Evolutionary conservation across 1,140 invertebrate genomes (phyloP).

Genomic region (Drosophila mojavensis): DNA sequence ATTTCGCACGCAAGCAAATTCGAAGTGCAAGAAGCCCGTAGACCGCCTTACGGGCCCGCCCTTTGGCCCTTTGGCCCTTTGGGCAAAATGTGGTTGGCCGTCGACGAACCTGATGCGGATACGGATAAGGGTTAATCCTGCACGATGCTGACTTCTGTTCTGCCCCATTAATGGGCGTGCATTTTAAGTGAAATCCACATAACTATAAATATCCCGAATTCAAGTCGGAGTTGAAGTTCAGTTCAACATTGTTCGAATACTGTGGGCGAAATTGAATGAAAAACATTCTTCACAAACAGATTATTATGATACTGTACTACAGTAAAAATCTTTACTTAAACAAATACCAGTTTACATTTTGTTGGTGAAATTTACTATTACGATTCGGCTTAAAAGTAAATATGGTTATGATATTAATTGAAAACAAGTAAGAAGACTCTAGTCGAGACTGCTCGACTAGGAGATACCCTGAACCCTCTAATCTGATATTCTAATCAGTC

Average conservation of each 20-base stretch:
- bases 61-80: neutral
- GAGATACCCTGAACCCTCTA: too few relatives aligned
- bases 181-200: slow-evolving; percentile 36
- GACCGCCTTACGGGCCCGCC: neutral
- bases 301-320: too few relatives aligned
- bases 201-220: neutral
- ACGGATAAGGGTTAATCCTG: neutral
- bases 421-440: too few relatives aligned
- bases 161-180: slow-evolving; percentile 59
- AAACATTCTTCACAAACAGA: too few relatives aligned
- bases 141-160: slow-evolving; percentile 36
- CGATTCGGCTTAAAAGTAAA: too few relatives aligned
- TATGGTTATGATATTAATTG: too few relatives aligned
- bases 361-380: too few relatives aligned
- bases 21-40: neutral
- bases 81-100: neutral
- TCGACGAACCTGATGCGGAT: neutral
- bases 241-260: neutral
- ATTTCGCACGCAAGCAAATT: slow-evolving; percentile 29
- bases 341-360: too few relatives aligned
- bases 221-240: neutral
- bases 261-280: neutral
- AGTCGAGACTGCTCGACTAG: too few relatives aligned
- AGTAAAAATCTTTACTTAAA: too few relatives aligned
- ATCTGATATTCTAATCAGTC: too few relatives aligned